A percentile compares a stretch with the other conserved stretches of the same genome.
Conservation (phyloP, 2,797 vertebrate species). For the Danio choprae region DNA sequence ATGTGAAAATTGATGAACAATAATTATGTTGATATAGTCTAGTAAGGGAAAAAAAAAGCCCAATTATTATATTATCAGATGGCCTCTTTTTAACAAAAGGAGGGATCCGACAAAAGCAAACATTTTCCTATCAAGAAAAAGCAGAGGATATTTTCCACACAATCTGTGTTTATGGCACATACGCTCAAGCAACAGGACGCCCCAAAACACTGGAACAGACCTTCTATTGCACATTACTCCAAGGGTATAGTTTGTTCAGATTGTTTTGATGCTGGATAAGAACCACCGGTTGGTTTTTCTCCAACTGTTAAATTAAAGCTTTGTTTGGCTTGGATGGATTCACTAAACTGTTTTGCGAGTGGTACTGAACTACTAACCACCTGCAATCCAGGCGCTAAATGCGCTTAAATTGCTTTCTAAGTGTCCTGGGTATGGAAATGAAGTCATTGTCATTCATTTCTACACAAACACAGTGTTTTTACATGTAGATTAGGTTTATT, state of each 20-base stretch:
- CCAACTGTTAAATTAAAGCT: slow-evolving; percentile 1
- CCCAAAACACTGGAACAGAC: not conserved
- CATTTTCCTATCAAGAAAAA: not conserved
- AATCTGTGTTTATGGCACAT: not conserved
- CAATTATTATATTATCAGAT: too few relatives aligned
- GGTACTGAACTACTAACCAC: slow-evolving; percentile 5
- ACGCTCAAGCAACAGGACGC: slow-evolving; percentile 2
- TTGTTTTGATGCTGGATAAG: not conserved
- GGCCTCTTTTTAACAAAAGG: slow-evolving; percentile 11
- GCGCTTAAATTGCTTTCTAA: not conserved
- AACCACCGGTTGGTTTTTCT: not conserved
- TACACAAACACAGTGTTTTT: not conserved
- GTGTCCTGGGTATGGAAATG: not conserved
- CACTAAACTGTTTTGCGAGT: not conserved
- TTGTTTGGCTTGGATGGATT: not conserved
- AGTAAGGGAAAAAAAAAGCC: too few relatives aligned
- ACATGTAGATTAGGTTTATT: not conserved
- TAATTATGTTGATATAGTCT: too few relatives aligned
- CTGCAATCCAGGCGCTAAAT: not conserved
- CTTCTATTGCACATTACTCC: slow-evolving; percentile 11
- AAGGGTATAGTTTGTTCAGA: not conserved
- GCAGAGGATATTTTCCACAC: not conserved
- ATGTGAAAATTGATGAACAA: too few relatives aligned
- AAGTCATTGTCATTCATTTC: slow-evolving; percentile 14
- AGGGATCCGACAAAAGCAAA: not conserved